Evolutionary conservation across 2,113 vertebrate genomes (phyloP).

Genomic region (Pogonocichla stellata): DNA sequence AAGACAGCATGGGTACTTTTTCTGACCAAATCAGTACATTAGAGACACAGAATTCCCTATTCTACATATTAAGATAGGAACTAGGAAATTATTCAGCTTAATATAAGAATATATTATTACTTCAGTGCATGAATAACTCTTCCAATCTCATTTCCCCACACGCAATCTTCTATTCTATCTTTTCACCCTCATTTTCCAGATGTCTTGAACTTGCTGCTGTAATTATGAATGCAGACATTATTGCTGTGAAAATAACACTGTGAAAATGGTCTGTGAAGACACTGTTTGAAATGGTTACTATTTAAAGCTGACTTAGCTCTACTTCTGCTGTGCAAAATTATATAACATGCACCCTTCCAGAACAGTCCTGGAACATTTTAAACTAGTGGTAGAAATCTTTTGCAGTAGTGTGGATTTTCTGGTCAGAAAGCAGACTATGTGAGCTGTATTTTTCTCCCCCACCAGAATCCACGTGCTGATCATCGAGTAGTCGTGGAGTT

Average conservation of each 20-base stretch:
- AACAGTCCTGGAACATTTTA: background rate
- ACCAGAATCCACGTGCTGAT: background rate
- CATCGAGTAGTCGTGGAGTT: background rate
- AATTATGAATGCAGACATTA: conserved; percentile 68
- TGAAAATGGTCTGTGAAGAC: conserved; percentile 38
- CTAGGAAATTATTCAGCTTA: conserved; percentile 44
- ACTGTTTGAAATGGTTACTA: conserved; percentile 13
- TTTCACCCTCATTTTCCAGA: conserved; percentile 41
- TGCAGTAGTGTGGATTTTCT: background rate
- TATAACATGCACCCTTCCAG: background rate
- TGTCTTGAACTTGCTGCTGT: conserved; percentile 49
- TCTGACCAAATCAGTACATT: conserved; percentile 56
- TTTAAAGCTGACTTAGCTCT: conserved; percentile 35
- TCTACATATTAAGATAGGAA: conserved; percentile 41
- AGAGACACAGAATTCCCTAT: conserved; percentile 51
- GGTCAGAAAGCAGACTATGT: background rate
- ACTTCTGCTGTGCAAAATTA: conserved; percentile 7
- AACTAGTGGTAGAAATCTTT: background rate
- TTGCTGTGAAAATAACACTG: conserved; percentile 47
- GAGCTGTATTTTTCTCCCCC: background rate
- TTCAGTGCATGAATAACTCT: background rate
- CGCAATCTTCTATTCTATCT: conserved; percentile 61
- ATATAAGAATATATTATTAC: conserved; percentile 34
- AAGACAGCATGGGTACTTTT: conserved; percentile 28
- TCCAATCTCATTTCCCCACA: conserved; percentile 38